Evolutionary conservation across 2,888 invertebrate species (phyloP).

Genomic region (Polyommatus icarus): DNA sequence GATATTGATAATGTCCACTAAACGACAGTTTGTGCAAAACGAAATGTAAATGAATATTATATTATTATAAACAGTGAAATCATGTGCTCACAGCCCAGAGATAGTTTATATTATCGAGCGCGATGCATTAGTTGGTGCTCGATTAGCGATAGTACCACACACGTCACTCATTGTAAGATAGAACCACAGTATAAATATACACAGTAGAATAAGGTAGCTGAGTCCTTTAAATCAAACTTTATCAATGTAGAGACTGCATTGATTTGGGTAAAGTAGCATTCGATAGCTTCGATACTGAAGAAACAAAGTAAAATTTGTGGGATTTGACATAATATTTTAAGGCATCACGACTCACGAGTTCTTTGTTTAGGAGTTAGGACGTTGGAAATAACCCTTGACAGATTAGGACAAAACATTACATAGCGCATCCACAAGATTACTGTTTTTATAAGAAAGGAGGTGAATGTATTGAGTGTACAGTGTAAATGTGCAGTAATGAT

Average conservation of each 20-base stretch:
- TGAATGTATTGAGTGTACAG: background rate
- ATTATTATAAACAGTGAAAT: background rate
- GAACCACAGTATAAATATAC: background rate
- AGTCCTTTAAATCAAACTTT: background rate
- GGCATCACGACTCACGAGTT: too few relatives aligned
- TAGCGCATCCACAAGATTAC: too few relatives aligned
- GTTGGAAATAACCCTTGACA: too few relatives aligned
- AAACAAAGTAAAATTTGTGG: too few relatives aligned
- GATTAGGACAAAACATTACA: too few relatives aligned
- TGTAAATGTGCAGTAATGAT: slow-evolving; percentile 6
- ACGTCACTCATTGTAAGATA: background rate
- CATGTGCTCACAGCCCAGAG: background rate
- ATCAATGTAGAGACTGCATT: background rate
- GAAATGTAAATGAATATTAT: background rate
- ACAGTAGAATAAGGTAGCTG: background rate
- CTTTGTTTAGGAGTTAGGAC: too few relatives aligned
- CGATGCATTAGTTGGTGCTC: background rate
- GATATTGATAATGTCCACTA: too few relatives aligned
- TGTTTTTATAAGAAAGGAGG: background rate
- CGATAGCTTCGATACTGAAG: too few relatives aligned
- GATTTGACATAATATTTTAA: too few relatives aligned
- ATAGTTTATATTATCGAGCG: background rate
- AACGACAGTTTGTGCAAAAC: background rate
- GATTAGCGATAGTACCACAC: background rate
- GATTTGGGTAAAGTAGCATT: too few relatives aligned